Conservation (phyloP, 2,113 vertebrate genomes). For the Mormoops blainvillei region DNA sequence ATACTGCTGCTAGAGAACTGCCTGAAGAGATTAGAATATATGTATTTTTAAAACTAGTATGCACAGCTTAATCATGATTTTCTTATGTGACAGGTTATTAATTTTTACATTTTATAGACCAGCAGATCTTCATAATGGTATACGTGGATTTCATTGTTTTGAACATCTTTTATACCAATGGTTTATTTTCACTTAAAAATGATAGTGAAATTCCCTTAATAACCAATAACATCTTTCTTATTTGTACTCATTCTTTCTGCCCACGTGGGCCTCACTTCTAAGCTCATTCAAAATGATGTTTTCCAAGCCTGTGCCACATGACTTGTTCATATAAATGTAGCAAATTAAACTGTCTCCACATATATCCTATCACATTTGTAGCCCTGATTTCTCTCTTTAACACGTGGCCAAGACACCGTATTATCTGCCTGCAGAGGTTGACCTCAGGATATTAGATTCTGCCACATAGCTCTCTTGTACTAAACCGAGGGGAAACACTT, state of each 20-base stretch:
- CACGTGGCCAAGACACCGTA: constrained; percentile 84
- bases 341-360: constrained; percentile 88
- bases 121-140: constrained; percentile 35
- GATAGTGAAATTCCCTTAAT: constrained; percentile 3
- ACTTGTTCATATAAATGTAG: constrained; percentile 86
- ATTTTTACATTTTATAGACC: constrained; percentile 11
- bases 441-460: constrained; percentile 90
- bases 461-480: constrained; percentile 83
- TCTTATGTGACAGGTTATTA: background rate
- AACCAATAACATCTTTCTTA: background rate
- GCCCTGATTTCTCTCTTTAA: constrained; percentile 81
- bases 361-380: constrained; percentile 85
- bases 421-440: constrained; percentile 91
- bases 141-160: background rate
- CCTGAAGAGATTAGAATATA: constrained; percentile 6
- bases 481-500: constrained; percentile 83
- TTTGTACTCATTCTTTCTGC: constrained; percentile 59
- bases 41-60: background rate
- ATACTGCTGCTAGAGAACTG: background rate
- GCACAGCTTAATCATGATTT: background rate
- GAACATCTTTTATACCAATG: background rate
- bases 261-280: constrained; percentile 76
- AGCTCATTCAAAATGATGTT: constrained; percentile 77
- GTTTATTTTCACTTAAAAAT: constrained; percentile 35
- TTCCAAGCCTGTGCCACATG: constrained; percentile 83